Evolutionary conservation across 2,797 vertebrate species (phyloP), one percentile per base, ranked within the genome.

Genomic region (Dendrocincla fuliginosa): DNA sequence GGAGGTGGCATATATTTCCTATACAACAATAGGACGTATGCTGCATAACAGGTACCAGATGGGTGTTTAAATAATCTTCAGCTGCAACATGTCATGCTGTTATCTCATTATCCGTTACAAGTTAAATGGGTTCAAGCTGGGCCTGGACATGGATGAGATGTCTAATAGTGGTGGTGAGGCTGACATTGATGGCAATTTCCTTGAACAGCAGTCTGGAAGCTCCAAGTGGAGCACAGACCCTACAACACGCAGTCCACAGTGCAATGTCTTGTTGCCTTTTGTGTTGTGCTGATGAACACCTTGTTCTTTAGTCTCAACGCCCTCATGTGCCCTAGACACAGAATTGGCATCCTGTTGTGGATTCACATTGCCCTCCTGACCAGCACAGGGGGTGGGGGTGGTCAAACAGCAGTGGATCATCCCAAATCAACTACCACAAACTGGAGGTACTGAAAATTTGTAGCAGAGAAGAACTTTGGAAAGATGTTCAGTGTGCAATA

Each of bases 161-260:
- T 91, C 91, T 95, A 91, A 90, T 86, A 93, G 85, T 2, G 2
- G 91, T 93, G 90, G 90, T 96, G 90, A 78, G 88, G 83, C 47
- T 93, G 94, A 97, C 93, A 95, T 57, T 94, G 95, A 95, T 93
- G 96, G 95, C 91, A 96, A 96, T 97, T 96, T 97, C 96, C 95
- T 95, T 59, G 50, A 94, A 94, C 95, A 96, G 90, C 93, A 84
- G 83, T 96, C 93, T 95, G 90, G 88, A 84, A 94, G 95, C 95
- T 95, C 87, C 85, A 86, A 91, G 94, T 94, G 94, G 93, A 97
- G 63, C 76, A 37, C 96, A 96, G 93, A 84, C 79, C 78, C 55
- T 3, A 25, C 74, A 91, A 23, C 39, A 67, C 7, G 4, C 61
- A 41, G 47, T 55, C 63, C 25, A 16, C 52, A 32, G 64, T 6